Base-by-base conservation (phyloP, 1,140 invertebrate genomes). In the Drosophila hydei region DNA sequence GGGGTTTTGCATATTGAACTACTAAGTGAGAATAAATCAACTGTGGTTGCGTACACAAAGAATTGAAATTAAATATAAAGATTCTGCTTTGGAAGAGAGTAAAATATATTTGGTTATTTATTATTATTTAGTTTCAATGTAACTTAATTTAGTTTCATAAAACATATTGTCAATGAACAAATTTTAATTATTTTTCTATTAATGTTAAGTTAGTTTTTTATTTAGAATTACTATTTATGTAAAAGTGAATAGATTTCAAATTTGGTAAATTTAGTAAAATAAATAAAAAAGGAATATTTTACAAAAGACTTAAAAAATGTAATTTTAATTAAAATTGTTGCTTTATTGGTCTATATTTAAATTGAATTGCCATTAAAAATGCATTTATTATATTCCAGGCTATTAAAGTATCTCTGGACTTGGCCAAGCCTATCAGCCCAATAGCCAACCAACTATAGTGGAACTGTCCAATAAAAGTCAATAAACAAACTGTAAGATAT, bases 381-480 rank as follows among this genome's bases (percentile, higher is more conserved):
- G 7, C 36, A 54, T 11, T 30, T 19, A 52, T 52, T 21, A 45
- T 63, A 62, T 43, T 14, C 30, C 47, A 61, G 52, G 3, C 25
- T 7, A 40, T 63, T 63, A 33, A 63, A 30, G 23, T 19, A n/a
- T 43, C n/a, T 52, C 16, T 33, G 9, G 9, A 4, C 23, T n/a
- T 9, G 38, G 8, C 38, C 14, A 6, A 42, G 14, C 5, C 38
- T 4, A 16, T 14, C 4, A 40, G 38, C 38, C 23, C 19, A 16
- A 52, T 5, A 45, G 25, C 2, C 9, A n/a, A n/a, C n/a, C 38
- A 52, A 27, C 60, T 27, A 18, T 45, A 74, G 56, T 62, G 63
- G 33, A 76, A 67, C 70, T 87, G 80, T 85, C 80, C 80, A 85
- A 85, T 85, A 87, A 75, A 85, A 77, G 80, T 87, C 80, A 85